phyloP scores from a whole-genome alignment of 1,140 invertebrate genomes.

The Papilio machaon region DNA sequence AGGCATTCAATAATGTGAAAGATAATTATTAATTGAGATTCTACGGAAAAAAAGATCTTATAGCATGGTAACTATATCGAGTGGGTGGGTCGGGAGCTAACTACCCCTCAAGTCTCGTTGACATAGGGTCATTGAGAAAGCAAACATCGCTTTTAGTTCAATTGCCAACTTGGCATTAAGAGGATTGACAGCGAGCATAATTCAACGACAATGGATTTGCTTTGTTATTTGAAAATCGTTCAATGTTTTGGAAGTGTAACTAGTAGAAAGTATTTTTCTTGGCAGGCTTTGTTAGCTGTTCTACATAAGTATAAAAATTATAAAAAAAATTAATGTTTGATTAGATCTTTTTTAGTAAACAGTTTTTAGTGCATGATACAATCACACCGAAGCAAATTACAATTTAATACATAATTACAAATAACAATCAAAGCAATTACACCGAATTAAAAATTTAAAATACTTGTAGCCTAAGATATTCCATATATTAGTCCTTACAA shows the following conservation, averaged over 20 bases:
- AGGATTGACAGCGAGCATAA: slow-evolving; percentile 55
- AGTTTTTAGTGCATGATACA: too few relatives aligned
- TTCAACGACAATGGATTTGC: slow-evolving; percentile 34
- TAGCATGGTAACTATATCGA: background rate
- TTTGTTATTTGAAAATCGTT: slow-evolving; percentile 34
- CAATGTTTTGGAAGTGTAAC: slow-evolving; percentile 6
- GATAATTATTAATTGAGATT: background rate
- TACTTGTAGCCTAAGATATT: too few relatives aligned
- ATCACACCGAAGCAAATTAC: too few relatives aligned
- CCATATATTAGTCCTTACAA: too few relatives aligned
- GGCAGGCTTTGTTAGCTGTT: background rate
- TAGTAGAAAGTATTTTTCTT: background rate
- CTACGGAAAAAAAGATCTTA: background rate
- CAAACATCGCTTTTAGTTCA: slow-evolving; percentile 64
- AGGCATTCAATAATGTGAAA: background rate
- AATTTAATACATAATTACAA: too few relatives aligned
- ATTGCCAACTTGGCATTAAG: slow-evolving; percentile 66
- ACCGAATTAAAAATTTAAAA: too few relatives aligned
- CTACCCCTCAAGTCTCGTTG: slow-evolving; percentile 55
- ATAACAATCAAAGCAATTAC: too few relatives aligned
- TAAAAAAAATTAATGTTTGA: too few relatives aligned
- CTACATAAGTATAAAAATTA: too few relatives aligned
- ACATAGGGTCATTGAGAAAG: slow-evolving; percentile 62
- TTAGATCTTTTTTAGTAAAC: too few relatives aligned
- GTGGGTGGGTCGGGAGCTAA: slow-evolving; percentile 34